Conservation (phyloP, 2,113 vertebrate species). For the Eleginops maclovinus region DNA sequence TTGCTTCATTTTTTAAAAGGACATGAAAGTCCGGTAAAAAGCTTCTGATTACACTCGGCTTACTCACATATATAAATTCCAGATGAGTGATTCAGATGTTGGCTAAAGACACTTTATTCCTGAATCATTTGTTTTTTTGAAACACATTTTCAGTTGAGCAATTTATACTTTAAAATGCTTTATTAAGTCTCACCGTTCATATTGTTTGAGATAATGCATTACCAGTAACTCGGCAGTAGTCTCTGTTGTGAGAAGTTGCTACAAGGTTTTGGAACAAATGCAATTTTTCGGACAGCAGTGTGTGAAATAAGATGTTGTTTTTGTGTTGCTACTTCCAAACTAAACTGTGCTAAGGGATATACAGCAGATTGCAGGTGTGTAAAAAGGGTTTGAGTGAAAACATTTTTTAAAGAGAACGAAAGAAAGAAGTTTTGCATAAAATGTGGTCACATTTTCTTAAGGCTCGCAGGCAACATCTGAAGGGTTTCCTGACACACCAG, state of each 20-base stretch:
- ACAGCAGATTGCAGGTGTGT: too few relatives aligned
- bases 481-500: constrained; percentile 78
- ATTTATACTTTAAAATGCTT: constrained; percentile 1
- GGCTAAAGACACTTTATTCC: not conserved
- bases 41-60: not conserved
- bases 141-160: constrained; percentile 11
- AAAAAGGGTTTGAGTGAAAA: constrained; percentile 28
- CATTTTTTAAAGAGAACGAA: not conserved
- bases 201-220: constrained; percentile 14
- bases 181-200: not conserved
- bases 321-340: constrained; percentile 25
- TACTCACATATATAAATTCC: constrained; percentile 38
- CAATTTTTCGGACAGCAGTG: constrained; percentile 11
- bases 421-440: constrained; percentile 37
- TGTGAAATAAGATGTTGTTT: not conserved
- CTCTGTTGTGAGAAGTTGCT: constrained; percentile 46
- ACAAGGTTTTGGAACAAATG: constrained; percentile 4
- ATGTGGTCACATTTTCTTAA: constrained; percentile 46
- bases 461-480: constrained; percentile 64
- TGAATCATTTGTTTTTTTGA: constrained; percentile 39
- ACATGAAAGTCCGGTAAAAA: not conserved
- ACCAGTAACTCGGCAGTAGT: not conserved
- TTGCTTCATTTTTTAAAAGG: not conserved
- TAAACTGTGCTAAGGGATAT: too few relatives aligned
- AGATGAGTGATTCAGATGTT: constrained; percentile 44